phyloP scores from a whole-genome alignment of 37 sponge, comb jelly and placozoan species.

The Amphimedon queenslandica region DNA sequence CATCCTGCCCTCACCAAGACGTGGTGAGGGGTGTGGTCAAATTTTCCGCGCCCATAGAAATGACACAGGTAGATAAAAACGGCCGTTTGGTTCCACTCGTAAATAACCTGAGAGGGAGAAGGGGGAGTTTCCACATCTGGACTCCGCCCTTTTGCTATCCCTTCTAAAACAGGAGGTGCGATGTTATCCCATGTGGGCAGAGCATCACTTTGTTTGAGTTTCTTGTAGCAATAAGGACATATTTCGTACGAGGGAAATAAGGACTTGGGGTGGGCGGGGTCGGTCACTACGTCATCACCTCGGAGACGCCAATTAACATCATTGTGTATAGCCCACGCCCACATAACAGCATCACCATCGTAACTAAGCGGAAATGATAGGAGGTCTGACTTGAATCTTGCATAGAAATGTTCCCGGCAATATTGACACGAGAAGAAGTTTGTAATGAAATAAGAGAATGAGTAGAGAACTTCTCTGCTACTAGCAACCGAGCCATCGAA shows the following conservation, averaged over 20 bases:
- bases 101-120: background rate
- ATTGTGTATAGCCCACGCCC: conserved; percentile 96
- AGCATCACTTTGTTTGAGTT: background rate
- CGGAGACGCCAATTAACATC: conserved; percentile 62
- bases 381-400: conserved; percentile 40
- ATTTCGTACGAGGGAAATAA: conserved; percentile 71
- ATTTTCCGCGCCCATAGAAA: conserved; percentile 19
- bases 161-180: too few species aligned
- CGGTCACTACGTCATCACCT: conserved; percentile 38
- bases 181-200: conserved; percentile 22
- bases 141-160: conserved; percentile 19
- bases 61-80: conserved; percentile 53
- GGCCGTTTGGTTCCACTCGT: conserved; percentile 55
- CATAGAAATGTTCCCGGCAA: conserved; percentile 86
- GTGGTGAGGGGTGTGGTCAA: background rate
- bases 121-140: background rate
- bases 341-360: conserved; percentile 82
- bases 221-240: conserved; percentile 73
- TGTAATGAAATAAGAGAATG: conserved; percentile 46
- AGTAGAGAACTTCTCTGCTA: background rate
- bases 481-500: background rate
- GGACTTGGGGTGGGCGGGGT: conserved; percentile 79
- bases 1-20: conserved; percentile 41
- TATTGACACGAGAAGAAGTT: conserved; percentile 89
- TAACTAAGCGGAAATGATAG: conserved; percentile 4